Base-by-base conservation (phyloP, 2,113 vertebrate genomes). In the Channa maculata region DNA sequence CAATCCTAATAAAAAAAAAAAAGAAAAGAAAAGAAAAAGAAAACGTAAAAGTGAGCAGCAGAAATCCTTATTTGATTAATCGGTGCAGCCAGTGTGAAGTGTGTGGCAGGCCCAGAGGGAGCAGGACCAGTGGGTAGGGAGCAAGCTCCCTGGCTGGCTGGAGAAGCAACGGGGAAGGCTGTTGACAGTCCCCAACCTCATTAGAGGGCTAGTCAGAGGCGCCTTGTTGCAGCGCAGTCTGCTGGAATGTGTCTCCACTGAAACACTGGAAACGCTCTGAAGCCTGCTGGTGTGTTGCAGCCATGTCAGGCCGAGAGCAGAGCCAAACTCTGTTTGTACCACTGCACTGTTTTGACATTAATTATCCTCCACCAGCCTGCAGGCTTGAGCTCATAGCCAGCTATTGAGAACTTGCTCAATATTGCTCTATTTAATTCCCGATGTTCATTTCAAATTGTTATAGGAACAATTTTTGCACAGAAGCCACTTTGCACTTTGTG, bases 151-250 rank as follows among this genome's bases (percentile, higher is more conserved):
- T 9, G 65, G 58, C 81, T 70, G 79, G 82, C 86, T 76, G 75
- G 67, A 76, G 87, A 80, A 60, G 65, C 57, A 45, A 65, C 8
- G 24, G 65, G 69, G 82, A 83, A 73, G 77, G 78, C 86, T 91
- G 89, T 89, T 94, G 94, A 94, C 93, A 92, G 92, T 92, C 92
- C 81, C 91, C 84, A 89, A 86, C 90, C 93, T 95, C 93, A 95
- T 94, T 95, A 94, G 86, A 88, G 90, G 87, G 83, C 64, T 64
- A 89, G 89, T 90, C 80, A 87, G 88, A 87, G 76, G 87, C 41
- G 24, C 79, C 75, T 69, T 64, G 84, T 88, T 89, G 89, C 85
- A 66, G 91, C 79, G 88, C 90, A 91, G 83, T 91, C 88, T 92
- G 80, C 77, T 85, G 92, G 92, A 94, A 93, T 93, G 80, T 89